A percentile compares a stretch with the other conserved stretches of the same genome.
These are phyloP conservation scores for Megaceryle alcyon DNA, from an alignment of 2,797 vertebrate genomes.

Conservation along the genomic window DNA sequence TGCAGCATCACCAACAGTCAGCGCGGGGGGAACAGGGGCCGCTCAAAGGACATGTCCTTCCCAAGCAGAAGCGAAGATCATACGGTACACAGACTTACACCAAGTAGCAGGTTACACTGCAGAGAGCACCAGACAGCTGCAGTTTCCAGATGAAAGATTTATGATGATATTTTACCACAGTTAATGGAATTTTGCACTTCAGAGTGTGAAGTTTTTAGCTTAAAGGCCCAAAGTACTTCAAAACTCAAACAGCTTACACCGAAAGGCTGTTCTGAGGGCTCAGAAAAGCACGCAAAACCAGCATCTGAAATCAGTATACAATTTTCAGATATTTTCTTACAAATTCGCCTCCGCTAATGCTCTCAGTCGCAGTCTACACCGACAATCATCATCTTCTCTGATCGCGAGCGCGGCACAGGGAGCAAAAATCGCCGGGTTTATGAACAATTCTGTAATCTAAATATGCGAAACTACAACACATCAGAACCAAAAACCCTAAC, in stretches of 20 bases:
- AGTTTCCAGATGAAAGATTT: background rate
- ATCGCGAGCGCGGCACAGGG: background rate
- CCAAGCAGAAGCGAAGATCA: background rate
- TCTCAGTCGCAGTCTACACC: background rate
- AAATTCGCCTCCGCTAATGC: background rate
- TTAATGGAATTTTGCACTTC: constrained; percentile 1
- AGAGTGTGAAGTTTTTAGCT: background rate
- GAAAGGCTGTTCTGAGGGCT: background rate
- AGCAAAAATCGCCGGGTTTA: background rate
- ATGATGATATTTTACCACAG: background rate
- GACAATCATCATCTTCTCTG: background rate
- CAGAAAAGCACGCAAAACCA: background rate
- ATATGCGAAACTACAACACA: background rate
- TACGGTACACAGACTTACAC: background rate
- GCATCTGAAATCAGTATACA: background rate
- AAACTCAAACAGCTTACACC: background rate
- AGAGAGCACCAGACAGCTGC: background rate
- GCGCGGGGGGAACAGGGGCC: background rate
- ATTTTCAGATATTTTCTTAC: background rate
- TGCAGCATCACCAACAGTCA: background rate
- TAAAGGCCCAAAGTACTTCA: background rate
- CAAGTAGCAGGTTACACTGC: background rate
- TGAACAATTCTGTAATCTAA: background rate
- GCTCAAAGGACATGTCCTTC: background rate
- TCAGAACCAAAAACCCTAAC: background rate